phyloP scores from a whole-genome alignment of 2,888 invertebrate species.

The Camptogramma bilineatum region DNA sequence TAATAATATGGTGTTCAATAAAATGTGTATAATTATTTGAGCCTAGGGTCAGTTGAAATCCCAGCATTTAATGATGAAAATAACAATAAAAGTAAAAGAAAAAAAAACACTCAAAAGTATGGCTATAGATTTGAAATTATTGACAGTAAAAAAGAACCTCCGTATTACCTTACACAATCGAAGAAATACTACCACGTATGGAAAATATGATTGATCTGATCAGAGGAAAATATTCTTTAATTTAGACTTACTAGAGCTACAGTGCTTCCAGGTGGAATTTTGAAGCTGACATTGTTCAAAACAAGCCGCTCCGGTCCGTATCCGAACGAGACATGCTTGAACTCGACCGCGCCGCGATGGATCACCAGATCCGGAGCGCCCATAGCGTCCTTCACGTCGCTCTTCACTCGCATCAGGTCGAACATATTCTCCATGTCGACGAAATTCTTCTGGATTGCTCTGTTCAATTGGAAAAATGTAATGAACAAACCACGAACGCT shows the following conservation, averaged over 20 bases:
- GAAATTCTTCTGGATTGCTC: constrained; percentile 98
- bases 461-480: constrained; percentile 59
- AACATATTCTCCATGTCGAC: constrained; percentile 99
- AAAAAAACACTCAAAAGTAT: too few species aligned
- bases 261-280: constrained; percentile 93
- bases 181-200: too few species aligned
- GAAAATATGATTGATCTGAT: too few species aligned
- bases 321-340: constrained; percentile 95
- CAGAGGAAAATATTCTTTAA: too few species aligned
- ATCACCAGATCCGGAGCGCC: constrained; percentile 90
- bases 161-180: too few species aligned
- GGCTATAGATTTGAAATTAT: too few species aligned
- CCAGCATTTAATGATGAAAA: too few species aligned
- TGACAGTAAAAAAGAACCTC: too few species aligned
- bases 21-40: too few species aligned
- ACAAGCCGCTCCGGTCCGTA: constrained; percentile 93
- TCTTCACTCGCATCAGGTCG: constrained; percentile 94
- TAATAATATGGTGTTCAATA: too few species aligned
- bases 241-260: constrained; percentile 90
- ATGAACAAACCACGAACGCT: not conserved
- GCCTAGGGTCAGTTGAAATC: too few species aligned
- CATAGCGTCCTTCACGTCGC: constrained; percentile 94
- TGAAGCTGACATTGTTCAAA: constrained; percentile 91
- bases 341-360: constrained; percentile 92
- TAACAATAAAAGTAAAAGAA: too few species aligned